Evolutionary conservation across 2,113 vertebrate genomes (phyloP), one percentile per base, ranked within the genome.

Genomic region (Pionites leucogaster): DNA sequence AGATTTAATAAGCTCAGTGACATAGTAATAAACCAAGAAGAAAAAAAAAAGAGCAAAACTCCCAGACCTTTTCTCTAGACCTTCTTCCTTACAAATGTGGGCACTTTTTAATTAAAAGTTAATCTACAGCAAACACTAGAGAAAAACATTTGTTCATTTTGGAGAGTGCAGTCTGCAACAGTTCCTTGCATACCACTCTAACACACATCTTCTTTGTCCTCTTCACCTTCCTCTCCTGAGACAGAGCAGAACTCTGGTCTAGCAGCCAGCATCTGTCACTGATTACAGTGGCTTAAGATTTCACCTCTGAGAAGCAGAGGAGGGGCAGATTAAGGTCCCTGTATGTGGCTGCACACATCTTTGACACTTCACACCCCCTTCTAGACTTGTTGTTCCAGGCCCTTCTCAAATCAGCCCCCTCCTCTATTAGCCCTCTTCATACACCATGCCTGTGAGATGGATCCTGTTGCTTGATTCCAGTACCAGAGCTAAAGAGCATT

Each of bases 1-100:
- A 83, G 71, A 93, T 96, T 98, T 97, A 96, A 95, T 95, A 86
- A 90, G 69, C 35, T 94, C 86, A 92, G 57, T 96, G 94, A 72
- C 29, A 88, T 19, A 46, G 28, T 25, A 94, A 64, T 69, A 94
- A 39, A 92, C 42, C 75, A 95, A 95, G 93, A 89, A n/a, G 13
- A 14, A 53, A 50, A 94, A 96, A 96, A 94, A 96, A 55, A 72
- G 57, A 39, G 37, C 31, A 91, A 89, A 95, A 97, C 93, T 90
- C 88, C 84, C 90, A 71, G 31, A 70, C 17, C 59, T 92, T 79
- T 92, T 96, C 90, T 94, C 82, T 71, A 91, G 91, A 59, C 85
- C 62, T 89, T 86, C 63, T 93, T 96, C 71, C 95, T 93, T 94
- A 60, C 84, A 82, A 63, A 90, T 35, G 72, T 65, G 28, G 11